These are phyloP conservation scores for Dasyprocta punctata DNA, from an alignment of 2,113 vertebrate species.

Conservation along the genomic window DNA sequence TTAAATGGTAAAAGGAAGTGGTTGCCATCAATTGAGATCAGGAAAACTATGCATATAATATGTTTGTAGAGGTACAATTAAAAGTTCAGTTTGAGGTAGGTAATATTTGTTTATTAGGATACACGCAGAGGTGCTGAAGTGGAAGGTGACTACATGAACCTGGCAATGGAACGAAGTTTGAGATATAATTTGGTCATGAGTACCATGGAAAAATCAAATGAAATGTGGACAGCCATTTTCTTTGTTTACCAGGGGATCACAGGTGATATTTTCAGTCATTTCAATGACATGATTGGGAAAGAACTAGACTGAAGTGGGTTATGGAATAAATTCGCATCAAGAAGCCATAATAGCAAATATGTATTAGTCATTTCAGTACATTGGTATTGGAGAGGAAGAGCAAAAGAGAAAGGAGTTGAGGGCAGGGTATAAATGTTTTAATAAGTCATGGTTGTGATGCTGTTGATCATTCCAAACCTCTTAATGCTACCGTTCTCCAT, in stretches of 20 bases:
- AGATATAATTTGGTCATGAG: background rate
- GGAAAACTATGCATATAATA: background rate
- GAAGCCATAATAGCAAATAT: background rate
- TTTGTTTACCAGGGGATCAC: background rate
- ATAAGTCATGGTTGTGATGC: background rate
- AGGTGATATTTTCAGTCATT: background rate
- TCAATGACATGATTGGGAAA: background rate
- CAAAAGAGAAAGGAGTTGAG: background rate
- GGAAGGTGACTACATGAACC: background rate
- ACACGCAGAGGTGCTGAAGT: background rate
- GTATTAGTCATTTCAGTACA: background rate
- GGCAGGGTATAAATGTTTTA: background rate
- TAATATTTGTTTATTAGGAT: constrained; percentile 34
- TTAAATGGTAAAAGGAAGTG: background rate
- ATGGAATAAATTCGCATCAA: background rate
- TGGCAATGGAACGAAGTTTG: background rate
- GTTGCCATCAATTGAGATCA: background rate
- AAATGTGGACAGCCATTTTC: background rate
- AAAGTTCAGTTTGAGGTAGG: background rate
- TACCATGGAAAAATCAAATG: background rate
- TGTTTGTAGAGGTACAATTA: background rate
- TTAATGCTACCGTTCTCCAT: background rate
- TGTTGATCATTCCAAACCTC: background rate
- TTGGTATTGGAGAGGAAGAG: background rate
- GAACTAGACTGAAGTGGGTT: background rate